phyloP scores from a whole-genome alignment of 1,140 invertebrate species.

The Triops cancriformis region DNA sequence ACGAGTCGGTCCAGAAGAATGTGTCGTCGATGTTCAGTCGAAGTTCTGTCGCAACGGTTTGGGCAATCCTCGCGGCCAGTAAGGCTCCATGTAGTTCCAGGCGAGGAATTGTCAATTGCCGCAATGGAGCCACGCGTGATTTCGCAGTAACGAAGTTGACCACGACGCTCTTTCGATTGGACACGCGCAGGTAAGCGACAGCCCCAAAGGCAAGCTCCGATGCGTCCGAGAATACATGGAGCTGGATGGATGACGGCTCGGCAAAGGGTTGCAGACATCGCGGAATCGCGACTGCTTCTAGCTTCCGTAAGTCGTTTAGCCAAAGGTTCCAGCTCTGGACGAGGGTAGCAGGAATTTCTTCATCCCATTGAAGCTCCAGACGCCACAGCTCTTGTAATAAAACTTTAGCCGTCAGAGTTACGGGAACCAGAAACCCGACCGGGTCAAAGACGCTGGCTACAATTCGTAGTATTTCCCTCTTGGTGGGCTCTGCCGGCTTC shows the following conservation, averaged over 20 bases:
- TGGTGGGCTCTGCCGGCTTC: slow-evolving; percentile 21
- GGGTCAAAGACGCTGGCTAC: slow-evolving; percentile 34
- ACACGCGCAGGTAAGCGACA: not conserved
- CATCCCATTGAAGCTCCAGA: slow-evolving; percentile 32
- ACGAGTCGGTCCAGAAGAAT: slow-evolving; percentile 26
- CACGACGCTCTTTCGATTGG: not conserved
- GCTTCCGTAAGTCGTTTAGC: slow-evolving; percentile 18
- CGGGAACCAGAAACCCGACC: slow-evolving; percentile 33
- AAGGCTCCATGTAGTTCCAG: slow-evolving; percentile 26
- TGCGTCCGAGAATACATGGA: slow-evolving; percentile 36
- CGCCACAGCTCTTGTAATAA: slow-evolving; percentile 41
- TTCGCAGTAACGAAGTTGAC: slow-evolving; percentile 20
- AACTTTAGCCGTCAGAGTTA: slow-evolving; percentile 39
- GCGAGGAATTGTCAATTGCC: slow-evolving; percentile 24
- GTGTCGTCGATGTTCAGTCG: not conserved
- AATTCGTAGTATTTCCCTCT: slow-evolving; percentile 26
- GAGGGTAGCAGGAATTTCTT: slow-evolving; percentile 24
- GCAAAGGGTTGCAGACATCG: slow-evolving; percentile 6
- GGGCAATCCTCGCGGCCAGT: no score
- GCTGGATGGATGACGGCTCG: slow-evolving; percentile 20
- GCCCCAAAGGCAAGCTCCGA: slow-evolving; percentile 33
- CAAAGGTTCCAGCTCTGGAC: slow-evolving; percentile 28
- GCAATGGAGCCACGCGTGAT: slow-evolving; percentile 25
- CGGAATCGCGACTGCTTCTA: slow-evolving; percentile 16
- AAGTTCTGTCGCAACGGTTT: not conserved